Evolutionary conservation across 2,797 vertebrate species (phyloP).

Genomic region (Monodelphis domestica): DNA sequence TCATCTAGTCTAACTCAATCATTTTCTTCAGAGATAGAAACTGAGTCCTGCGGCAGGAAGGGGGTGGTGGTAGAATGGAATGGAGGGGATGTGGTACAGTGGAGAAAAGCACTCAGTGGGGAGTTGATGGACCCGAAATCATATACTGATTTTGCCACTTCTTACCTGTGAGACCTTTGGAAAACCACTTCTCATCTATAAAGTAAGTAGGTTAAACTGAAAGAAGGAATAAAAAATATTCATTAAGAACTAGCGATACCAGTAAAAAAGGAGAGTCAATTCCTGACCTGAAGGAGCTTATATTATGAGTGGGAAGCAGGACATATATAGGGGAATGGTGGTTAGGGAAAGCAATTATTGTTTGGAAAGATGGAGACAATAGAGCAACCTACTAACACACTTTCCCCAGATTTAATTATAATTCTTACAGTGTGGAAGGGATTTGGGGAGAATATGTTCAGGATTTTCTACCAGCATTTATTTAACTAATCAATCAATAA

Average conservation of each 20-base stretch:
- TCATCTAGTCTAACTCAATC: background rate
- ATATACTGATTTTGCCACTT: too few species aligned
- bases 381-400: background rate
- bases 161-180: too few species aligned
- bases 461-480: background rate
- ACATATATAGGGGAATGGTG: too few species aligned
- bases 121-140: background rate
- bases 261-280: background rate
- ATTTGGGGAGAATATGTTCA: background rate
- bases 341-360: background rate
- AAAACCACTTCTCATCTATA: too few species aligned
- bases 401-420: background rate
- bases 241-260: background rate
- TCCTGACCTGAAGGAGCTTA: background rate
- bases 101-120: background rate
- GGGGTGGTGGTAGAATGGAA: too few species aligned
- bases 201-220: background rate
- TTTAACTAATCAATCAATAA: background rate
- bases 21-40: background rate
- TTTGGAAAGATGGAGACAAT: background rate
- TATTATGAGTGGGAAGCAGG: background rate
- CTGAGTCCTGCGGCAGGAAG: background rate
- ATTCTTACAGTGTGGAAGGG: background rate
- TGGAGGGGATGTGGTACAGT: background rate
- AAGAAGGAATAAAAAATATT: background rate